phyloP scores from a whole-genome alignment of 2,797 vertebrate genomes.

The Thalassophryne amazonica region DNA sequence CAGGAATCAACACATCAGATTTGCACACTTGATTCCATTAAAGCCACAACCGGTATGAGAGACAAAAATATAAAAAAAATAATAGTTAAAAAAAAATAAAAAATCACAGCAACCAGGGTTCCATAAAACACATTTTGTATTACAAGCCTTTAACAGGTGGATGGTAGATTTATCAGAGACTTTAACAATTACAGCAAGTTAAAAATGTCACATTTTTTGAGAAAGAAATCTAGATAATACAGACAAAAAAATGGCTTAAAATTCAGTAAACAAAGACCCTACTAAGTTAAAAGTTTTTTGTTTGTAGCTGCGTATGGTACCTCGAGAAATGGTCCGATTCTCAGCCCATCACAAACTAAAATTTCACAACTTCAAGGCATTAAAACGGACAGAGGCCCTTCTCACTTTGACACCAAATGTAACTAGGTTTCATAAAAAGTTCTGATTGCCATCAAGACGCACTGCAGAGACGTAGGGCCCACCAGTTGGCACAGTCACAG shows the following conservation, averaged over 20 bases:
- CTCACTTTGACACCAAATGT: constrained; percentile 51
- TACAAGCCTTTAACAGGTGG: constrained; percentile 85
- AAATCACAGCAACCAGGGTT: constrained; percentile 71
- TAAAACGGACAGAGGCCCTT: constrained; percentile 74
- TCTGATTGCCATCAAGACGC: constrained; percentile 85
- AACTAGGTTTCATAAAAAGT: constrained; percentile 65
- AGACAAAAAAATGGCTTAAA: constrained; percentile 68
- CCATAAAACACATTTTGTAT: constrained; percentile 87
- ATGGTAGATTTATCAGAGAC: constrained; percentile 78
- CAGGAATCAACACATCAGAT: too few relatives aligned
- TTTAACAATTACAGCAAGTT: constrained; percentile 78
- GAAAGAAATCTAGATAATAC: constrained; percentile 46
- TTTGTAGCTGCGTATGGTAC: constrained; percentile 61
- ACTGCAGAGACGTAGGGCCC: constrained; percentile 81
- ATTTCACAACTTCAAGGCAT: constrained; percentile 74
- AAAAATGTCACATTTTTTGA: constrained; percentile 75
- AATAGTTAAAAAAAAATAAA: too few relatives aligned
- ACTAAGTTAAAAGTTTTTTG: constrained; percentile 32
- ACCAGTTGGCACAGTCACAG: constrained; percentile 93
- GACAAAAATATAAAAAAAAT: too few relatives aligned
- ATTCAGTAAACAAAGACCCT: constrained; percentile 67
- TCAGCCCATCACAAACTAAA: constrained; percentile 56
- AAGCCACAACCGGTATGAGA: too few relatives aligned
- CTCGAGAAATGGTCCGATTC: constrained; percentile 66
- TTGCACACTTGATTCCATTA: too few relatives aligned